These are phyloP conservation scores for Sylvilagus floridanus DNA, from an alignment of 2,797 vertebrate species.

Conservation along the genomic window DNA sequence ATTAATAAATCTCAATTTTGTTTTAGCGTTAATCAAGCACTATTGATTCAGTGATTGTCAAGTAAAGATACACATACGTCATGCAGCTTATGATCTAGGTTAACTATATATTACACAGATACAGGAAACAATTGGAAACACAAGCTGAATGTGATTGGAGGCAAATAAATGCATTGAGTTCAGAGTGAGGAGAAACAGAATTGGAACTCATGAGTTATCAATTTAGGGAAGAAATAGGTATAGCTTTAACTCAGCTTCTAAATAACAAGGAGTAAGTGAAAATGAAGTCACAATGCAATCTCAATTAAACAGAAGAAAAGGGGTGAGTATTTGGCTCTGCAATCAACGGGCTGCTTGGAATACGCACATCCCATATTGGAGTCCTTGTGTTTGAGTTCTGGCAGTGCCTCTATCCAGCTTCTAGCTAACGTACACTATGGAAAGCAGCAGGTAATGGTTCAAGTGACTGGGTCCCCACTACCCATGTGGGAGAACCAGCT, in stretches of 20 bases:
- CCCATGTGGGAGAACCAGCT: too few relatives aligned
- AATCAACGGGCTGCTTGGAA: too few relatives aligned
- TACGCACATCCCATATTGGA: too few relatives aligned
- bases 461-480: too few relatives aligned
- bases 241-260: constrained; percentile 4
- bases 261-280: neutral
- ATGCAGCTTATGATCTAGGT: neutral
- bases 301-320: neutral
- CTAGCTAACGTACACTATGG: too few relatives aligned
- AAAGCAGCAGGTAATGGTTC: too few relatives aligned
- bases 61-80: neutral
- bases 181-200: constrained; percentile 29
- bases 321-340: too few relatives aligned
- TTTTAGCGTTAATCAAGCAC: constrained; percentile 21
- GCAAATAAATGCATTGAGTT: neutral
- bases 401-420: too few relatives aligned
- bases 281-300: neutral
- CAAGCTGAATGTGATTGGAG: neutral
- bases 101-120: neutral
- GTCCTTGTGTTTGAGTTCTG: too few relatives aligned
- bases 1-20: neutral
- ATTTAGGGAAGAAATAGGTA: neutral
- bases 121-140: constrained; percentile 17
- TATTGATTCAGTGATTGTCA: neutral
- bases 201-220: neutral